Evolutionary conservation across 2,113 vertebrate species (phyloP), one percentile per base, ranked within the genome.

Genomic region (Oryzias javanicus): DNA sequence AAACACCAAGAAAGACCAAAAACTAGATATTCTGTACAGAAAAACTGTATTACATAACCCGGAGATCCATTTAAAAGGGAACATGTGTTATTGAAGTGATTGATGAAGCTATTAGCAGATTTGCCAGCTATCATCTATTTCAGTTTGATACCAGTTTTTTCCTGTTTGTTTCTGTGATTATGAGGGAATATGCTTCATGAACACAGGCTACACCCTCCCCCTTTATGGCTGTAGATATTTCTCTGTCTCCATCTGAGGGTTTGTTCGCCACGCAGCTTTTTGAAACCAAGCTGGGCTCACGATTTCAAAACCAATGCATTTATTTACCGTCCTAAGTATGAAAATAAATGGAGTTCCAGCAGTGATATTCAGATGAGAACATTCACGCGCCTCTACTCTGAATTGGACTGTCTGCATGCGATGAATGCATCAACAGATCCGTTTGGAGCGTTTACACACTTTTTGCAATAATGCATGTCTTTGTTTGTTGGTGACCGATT

Each of bases 281-380:
- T 47, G 20, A 42, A 49, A 66, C 68, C 22, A 27, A 61, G 48
- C 41, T 52, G 7, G 14, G 46, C 42, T 56, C 18, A 18, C 59
- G 14, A 13, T 62, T 42, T 49, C 35, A 58, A 16, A 42, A 47
- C 45, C 45, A 19, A 35, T 40, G 42, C 53, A 60, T 27, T 63
- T 13, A 1, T 56, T 60, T 49, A 45, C 54, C 49, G 4, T 60
- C 47, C 50, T 60, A 25, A 49, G 14, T 24, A 69, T 80, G 44
- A 69, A 80, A 58, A 64, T 67, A 24, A 57, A 75, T 52, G 10
- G 10, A 19, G 41, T 7, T 67, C 57, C 53, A 19, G 49, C 41
- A 51, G 60, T 41, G 50, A 66, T 70, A 67, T 60, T 70, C 45
- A 70, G 13, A 57, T 69, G 47, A 49, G 54, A 27, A 54, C 12